These are phyloP conservation scores for Apis laboriosa DNA, from an alignment of 1,140 invertebrate species.

Conservation along the genomic window DNA sequence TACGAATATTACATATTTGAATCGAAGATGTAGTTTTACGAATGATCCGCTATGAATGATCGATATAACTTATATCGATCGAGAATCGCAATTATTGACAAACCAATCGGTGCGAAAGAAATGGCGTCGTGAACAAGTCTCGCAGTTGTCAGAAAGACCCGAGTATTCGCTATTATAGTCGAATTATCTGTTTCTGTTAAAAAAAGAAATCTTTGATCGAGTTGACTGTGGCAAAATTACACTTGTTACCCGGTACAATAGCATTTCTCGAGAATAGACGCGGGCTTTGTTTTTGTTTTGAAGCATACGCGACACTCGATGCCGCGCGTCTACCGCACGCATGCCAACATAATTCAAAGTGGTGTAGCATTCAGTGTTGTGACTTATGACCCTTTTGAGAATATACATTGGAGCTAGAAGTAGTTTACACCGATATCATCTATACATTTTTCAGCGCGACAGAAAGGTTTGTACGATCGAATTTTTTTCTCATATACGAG, in stretches of 20 bases:
- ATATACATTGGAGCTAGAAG: not conserved
- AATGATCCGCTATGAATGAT: not conserved
- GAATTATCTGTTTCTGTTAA: not conserved
- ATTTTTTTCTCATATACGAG: not conserved
- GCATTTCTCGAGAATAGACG: slow-evolving; percentile 21
- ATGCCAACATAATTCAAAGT: slow-evolving; percentile 37
- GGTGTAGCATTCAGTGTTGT: not conserved
- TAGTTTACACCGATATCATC: not conserved
- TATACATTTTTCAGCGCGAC: not conserved
- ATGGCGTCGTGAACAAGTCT: not conserved
- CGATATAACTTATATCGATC: not conserved
- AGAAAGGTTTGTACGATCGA: not conserved
- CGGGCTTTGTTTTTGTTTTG: slow-evolving; percentile 43
- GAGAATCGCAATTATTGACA: slow-evolving; percentile 2
- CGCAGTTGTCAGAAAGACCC: not conserved
- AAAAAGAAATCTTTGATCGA: not conserved
- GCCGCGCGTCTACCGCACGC: slow-evolving; percentile 28
- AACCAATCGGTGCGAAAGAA: not conserved
- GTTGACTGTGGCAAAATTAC: not conserved
- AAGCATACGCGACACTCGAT: slow-evolving; percentile 26
- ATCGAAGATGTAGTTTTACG: not conserved
- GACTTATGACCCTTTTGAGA: slow-evolving; percentile 42
- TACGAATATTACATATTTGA: not conserved
- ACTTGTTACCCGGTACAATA: slow-evolving; percentile 41
- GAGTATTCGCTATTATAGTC: not conserved